Percentiles rank a stretch among this genome's conserved stretches.
These are phyloP conservation scores for Danaus chrysippus DNA, from an alignment of 2,888 invertebrate species.

Conservation along the genomic window DNA sequence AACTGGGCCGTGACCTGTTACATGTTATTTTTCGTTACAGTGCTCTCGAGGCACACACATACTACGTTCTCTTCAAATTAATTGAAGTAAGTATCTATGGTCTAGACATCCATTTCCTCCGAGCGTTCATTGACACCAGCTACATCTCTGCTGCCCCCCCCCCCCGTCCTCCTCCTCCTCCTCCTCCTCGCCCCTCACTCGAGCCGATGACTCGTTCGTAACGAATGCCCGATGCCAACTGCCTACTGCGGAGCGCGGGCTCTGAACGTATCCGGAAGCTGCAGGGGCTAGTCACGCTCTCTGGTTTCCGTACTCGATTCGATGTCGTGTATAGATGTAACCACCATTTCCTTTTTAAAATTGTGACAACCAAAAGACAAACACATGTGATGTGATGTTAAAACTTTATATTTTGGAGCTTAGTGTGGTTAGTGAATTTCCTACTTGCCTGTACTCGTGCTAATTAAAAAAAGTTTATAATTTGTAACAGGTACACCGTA, in stretches of 20 bases:
- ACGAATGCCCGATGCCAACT: constrained; percentile 21
- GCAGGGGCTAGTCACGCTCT: constrained; percentile 18
- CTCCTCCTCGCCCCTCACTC: constrained; percentile 19
- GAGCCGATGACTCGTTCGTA: constrained; percentile 20
- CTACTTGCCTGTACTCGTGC: no score
- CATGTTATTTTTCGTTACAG: constrained; percentile 9
- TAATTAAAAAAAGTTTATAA: no score
- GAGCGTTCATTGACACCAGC: constrained; percentile 49
- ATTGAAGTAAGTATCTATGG: constrained; percentile 38
- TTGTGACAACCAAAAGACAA: neutral
- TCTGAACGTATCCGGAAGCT: constrained; percentile 22
- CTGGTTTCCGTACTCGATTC: constrained; percentile 16
- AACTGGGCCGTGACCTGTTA: constrained; percentile 3
- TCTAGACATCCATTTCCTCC: constrained; percentile 55
- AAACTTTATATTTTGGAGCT: neutral
- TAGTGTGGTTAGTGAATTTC: no score
- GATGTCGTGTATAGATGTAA: constrained; percentile 7
- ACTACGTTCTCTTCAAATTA: constrained; percentile 24
- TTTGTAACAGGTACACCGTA: no score
- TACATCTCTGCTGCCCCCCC: constrained; percentile 28
- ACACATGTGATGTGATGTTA: neutral
- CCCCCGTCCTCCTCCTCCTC: constrained; percentile 24
- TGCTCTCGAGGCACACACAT: constrained; percentile 27
- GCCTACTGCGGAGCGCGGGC: constrained; percentile 9
- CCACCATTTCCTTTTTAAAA: neutral